Percentiles rank a stretch among this genome's conserved stretches.
phyloP scores from a whole-genome alignment of 1,140 invertebrate species.

The Aphis craccivora region DNA sequence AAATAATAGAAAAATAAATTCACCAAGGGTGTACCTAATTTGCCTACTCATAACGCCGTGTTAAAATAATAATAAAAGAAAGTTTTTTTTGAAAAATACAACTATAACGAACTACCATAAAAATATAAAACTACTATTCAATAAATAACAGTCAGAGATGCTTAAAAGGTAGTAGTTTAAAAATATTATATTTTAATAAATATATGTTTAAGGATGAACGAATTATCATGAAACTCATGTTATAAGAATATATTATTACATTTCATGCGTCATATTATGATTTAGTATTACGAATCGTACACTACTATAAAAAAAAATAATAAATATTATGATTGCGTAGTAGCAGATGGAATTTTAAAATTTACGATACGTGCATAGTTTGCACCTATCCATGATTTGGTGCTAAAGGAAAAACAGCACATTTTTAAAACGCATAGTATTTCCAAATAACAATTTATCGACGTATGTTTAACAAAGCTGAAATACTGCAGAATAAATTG shows the following conservation, averaged over 20 bases:
- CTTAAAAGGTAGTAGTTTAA: not conserved
- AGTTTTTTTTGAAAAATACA: not conserved
- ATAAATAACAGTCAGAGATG: not conserved
- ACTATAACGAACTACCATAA: not conserved
- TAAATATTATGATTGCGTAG: not conserved
- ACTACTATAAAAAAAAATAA: not conserved
- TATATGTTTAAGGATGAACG: not conserved
- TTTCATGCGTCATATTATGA: not conserved
- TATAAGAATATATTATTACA: not conserved
- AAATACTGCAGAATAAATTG: no score
- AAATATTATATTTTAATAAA: not conserved
- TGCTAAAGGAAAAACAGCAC: no score
- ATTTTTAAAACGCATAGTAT: no score
- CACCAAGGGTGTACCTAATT: not conserved
- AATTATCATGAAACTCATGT: no score
- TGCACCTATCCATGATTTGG: no score
- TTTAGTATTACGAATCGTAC: not conserved
- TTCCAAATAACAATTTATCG: no score
- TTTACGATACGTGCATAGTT: no score
- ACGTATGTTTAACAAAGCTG: no score
- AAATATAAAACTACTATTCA: not conserved
- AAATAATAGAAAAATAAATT: not conserved
- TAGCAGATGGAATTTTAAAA: not conserved
- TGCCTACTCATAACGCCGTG: not conserved
- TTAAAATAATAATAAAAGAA: not conserved